Conservation (phyloP, 1,140 invertebrate genomes). For the Leguminivora glycinivorella region DNA sequence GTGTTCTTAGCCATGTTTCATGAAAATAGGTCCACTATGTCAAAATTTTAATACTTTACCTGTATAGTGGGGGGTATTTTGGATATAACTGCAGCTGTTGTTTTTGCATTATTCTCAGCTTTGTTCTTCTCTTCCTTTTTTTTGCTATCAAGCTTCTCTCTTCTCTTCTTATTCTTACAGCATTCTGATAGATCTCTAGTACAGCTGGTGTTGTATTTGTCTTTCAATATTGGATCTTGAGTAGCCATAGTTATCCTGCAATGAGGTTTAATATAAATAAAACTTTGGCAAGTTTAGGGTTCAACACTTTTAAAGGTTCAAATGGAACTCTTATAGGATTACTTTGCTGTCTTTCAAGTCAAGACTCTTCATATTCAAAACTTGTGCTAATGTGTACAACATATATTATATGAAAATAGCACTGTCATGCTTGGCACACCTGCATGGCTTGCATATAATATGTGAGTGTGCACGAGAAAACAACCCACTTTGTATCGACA, state of each 20-base stretch:
- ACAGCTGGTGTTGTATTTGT: slow-evolving; percentile 57
- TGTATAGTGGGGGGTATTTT: slow-evolving; percentile 68
- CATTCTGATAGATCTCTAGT: slow-evolving; percentile 57
- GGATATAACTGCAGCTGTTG: slow-evolving; percentile 39
- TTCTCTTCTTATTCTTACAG: slow-evolving; percentile 60
- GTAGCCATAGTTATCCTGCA: slow-evolving; percentile 55
- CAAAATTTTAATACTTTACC: slow-evolving; percentile 41
- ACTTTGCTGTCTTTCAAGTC: too few species aligned
- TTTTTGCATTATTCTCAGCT: slow-evolving; percentile 35
- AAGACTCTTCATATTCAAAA: too few species aligned
- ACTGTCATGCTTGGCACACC: too few species aligned
- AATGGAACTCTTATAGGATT: too few species aligned
- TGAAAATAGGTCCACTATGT: neutral
- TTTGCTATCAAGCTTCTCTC: slow-evolving; percentile 47
- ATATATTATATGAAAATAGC: too few species aligned
- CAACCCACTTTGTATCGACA: too few species aligned
- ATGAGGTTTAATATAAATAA: slow-evolving; percentile 1
- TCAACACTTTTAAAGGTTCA: too few species aligned
- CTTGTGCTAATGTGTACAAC: too few species aligned
- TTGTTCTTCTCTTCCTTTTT: slow-evolving; percentile 49
- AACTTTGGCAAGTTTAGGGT: too few species aligned
- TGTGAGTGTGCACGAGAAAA: too few species aligned
- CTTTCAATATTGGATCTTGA: slow-evolving; percentile 54
- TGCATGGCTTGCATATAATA: too few species aligned
- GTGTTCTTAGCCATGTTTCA: too few species aligned